Evolutionary conservation across 2,113 vertebrate genomes (phyloP).

Genomic region (Lamprotornis superbus): DNA sequence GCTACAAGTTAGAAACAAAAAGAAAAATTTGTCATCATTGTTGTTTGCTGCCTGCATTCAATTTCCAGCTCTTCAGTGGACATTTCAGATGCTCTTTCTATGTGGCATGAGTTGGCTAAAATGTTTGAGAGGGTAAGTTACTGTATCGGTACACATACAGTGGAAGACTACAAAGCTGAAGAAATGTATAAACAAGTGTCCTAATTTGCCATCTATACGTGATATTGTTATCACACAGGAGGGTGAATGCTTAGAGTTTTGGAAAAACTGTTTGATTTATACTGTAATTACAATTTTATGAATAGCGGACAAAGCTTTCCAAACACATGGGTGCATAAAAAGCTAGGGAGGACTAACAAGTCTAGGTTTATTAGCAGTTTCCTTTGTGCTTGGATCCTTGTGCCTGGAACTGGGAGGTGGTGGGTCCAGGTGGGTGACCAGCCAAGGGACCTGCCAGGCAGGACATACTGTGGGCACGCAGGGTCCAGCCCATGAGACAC

Average conservation of each 20-base stretch:
- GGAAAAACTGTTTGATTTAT: background rate
- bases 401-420: rapidly evolving
- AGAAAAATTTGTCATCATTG: background rate
- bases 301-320: background rate
- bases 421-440: rapidly evolving
- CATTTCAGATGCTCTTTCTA: background rate
- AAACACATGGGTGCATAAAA: rapidly evolving
- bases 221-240: background rate
- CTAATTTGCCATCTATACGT: background rate
- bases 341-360: background rate
- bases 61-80: background rate
- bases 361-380: background rate
- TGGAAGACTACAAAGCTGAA: background rate
- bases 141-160: rapidly evolving
- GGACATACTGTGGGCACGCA: rapidly evolving
- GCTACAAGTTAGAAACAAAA: background rate
- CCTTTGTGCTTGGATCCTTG: background rate
- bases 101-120: background rate
- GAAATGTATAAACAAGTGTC: background rate
- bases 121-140: background rate
- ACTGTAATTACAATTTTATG: rapidly evolving
- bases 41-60: background rate
- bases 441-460: rapidly evolving
- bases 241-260: background rate
- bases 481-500: rapidly evolving